These are phyloP conservation scores for Aricia artaxerxes DNA, from an alignment of 2,888 invertebrate species.

Conservation along the genomic window DNA sequence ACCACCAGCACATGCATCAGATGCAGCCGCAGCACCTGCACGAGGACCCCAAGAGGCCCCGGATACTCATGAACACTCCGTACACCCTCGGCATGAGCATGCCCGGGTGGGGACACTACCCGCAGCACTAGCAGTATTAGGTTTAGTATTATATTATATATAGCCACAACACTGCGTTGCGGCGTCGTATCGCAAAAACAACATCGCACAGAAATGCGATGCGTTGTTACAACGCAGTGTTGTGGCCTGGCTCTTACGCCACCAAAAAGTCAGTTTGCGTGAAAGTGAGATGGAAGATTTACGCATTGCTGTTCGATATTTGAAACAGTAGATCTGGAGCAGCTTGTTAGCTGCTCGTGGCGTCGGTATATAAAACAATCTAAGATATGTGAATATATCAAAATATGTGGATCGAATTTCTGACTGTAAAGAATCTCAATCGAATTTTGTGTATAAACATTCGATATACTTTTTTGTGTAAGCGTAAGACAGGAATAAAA, in stretches of 20 bases:
- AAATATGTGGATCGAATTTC: neutral
- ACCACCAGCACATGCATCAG: slow-evolving; percentile 41
- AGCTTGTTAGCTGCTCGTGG: neutral
- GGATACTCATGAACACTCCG: slow-evolving; percentile 56
- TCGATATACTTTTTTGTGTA: neutral
- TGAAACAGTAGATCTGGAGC: neutral
- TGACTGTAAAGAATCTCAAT: neutral
- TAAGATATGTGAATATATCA: too few species aligned
- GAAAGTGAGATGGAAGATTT: too few species aligned
- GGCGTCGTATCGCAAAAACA: too few species aligned
- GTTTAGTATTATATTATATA: too few species aligned
- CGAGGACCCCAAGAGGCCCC: slow-evolving; percentile 63
- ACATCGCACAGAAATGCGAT: too few species aligned
- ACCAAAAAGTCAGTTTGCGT: too few species aligned
- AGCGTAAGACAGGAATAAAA: neutral
- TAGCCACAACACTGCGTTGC: too few species aligned
- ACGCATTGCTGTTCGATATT: neutral
- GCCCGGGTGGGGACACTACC: slow-evolving; percentile 68
- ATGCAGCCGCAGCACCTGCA: slow-evolving; percentile 45
- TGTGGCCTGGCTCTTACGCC: too few species aligned
- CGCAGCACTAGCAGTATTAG: slow-evolving; percentile 53
- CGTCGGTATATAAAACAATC: too few species aligned
- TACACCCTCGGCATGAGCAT: slow-evolving; percentile 56
- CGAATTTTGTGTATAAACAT: neutral
- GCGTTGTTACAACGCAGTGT: too few species aligned